phyloP scores from a whole-genome alignment of 2,797 vertebrate species.

The Phalloptychus januarius region DNA sequence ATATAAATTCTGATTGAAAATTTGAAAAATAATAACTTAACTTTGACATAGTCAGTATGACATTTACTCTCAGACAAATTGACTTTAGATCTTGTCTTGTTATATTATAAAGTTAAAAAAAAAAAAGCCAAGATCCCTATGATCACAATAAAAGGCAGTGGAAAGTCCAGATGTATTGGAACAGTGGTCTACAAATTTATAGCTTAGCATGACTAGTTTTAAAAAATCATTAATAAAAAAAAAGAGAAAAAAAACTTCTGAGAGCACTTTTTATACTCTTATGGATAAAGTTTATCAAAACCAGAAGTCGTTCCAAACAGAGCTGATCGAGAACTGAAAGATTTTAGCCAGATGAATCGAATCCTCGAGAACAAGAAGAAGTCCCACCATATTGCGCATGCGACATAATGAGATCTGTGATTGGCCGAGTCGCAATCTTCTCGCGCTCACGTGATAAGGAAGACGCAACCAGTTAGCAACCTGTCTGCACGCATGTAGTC shows the following conservation, averaged over 20 bases:
- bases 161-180: not conserved
- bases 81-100: not conserved
- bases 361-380: not conserved
- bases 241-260: too few species aligned
- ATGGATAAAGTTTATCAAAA: not conserved
- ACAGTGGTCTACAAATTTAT: not conserved
- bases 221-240: not conserved
- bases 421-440: slow-evolving; percentile 40
- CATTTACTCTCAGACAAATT: not conserved
- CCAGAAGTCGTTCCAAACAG: not conserved
- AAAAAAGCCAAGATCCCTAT: not conserved
- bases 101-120: not conserved
- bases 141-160: not conserved
- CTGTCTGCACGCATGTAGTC: slow-evolving; percentile 42
- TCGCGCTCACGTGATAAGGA: slow-evolving; percentile 49
- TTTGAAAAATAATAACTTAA: not conserved
- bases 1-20: not conserved
- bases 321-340: not conserved
- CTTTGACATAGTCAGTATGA: not conserved
- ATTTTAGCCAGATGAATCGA: not conserved
- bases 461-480: slow-evolving; percentile 21
- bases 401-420: slow-evolving; percentile 9
- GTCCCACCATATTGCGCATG: slow-evolving; percentile 25
- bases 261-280: not conserved
- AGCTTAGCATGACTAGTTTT: not conserved